phyloP scores from a whole-genome alignment of 2,888 invertebrate genomes.

The Scrobipalpa costella region DNA sequence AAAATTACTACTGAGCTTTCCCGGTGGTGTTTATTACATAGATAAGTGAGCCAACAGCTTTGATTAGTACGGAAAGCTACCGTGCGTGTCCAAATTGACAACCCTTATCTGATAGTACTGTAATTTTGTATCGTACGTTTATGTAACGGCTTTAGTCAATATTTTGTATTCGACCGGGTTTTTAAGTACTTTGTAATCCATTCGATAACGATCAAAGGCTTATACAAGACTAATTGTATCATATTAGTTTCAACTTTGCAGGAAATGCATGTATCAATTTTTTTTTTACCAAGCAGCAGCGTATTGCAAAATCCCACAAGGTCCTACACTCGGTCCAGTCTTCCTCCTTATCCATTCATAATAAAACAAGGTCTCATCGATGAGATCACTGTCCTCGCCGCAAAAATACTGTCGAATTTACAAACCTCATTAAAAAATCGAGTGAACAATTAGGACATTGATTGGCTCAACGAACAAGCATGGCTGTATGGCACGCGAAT shows the following conservation, averaged over 20 bases:
- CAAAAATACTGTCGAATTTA: slow-evolving; percentile 17
- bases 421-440: background rate
- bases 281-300: background rate
- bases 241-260: background rate
- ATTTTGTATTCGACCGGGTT: background rate
- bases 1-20: slow-evolving; percentile 15
- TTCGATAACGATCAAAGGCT: background rate
- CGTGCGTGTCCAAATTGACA: slow-evolving; percentile 34
- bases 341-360: slow-evolving; percentile 19
- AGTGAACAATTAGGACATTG: background rate
- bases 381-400: slow-evolving; percentile 15
- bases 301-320: slow-evolving; percentile 5
- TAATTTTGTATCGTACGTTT: background rate
- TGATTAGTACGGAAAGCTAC: slow-evolving; percentile 38
- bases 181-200: background rate
- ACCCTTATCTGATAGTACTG: slow-evolving; percentile 30
- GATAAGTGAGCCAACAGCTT: slow-evolving; percentile 31
- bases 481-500: background rate
- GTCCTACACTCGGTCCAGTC: background rate
- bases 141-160: background rate
- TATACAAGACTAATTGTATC: background rate
- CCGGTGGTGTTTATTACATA: slow-evolving; percentile 24
- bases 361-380: slow-evolving; percentile 6
- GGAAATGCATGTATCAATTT: background rate
- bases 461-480: slow-evolving; percentile 4